Base-by-base conservation (phyloP, 1,140 invertebrate species). In the Coelopa frigida region DNA sequence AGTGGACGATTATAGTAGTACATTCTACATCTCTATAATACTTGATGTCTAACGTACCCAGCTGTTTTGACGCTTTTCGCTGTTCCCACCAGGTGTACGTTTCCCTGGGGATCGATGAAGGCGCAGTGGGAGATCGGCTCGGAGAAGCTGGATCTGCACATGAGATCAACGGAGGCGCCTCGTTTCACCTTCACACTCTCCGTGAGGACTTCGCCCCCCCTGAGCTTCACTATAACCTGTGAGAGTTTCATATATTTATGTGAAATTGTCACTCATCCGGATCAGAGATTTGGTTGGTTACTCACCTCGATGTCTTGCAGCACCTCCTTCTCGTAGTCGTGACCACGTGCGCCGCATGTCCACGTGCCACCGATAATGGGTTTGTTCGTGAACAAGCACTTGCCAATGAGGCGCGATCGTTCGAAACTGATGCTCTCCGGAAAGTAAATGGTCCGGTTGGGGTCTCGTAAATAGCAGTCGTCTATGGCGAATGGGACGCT, bases 121-220 rank as follows among this genome's bases (percentile, higher is more conserved):
- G 41, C 46, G 31, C 50, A 52, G 21, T 48, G 50, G 1, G 50
- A 41, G 5, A 52, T 40, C 12, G 49, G 49, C 11, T 44, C 50
- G 5, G 48, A 41, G 26, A 48, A 52, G 3, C 46, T 23, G 20
- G 18, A 41, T 39, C 37, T 35, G 17, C 50, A 52, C 32, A 52
- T 48, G 4, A 52, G 18, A n/a, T 52, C 35, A 3, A 40, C 37
- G 8, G 22, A 17, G 10, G 48, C 40, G n/a, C 46, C 37, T 12
- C 27, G 36, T 24, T 48, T 44, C 7, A 33, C 18, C 17, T 48
- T 48, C n/a, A 45, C 3, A n/a, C 20, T 14, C 35, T 39, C 21
- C 7, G 46, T 52, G 7, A 52, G 21, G 1, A 33, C 31, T 36
- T 48, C 50, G 17, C 50, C 50, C 20, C n/a, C 36, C 26, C 43